Percentiles rank a stretch among this genome's conserved stretches.
phyloP scores from a whole-genome alignment of 2,888 invertebrate genomes.

The Nebria salina region DNA sequence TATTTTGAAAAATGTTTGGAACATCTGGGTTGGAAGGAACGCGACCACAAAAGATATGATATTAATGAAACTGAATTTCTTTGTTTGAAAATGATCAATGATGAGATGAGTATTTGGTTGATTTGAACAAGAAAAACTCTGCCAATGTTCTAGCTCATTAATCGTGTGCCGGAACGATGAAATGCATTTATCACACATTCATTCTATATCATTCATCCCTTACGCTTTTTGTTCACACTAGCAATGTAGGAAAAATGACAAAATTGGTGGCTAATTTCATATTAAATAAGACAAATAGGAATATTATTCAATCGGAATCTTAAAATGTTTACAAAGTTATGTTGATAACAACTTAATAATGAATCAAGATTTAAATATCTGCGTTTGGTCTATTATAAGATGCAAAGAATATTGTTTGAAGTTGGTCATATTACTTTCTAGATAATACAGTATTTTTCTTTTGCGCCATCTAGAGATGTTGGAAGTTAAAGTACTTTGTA shows the following conservation, averaged over 20 bases:
- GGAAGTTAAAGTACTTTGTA: background rate
- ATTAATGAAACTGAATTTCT: constrained; percentile 39
- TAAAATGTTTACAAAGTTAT: too few relatives aligned
- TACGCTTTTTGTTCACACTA: background rate
- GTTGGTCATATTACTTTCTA: too few relatives aligned
- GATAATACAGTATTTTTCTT: background rate
- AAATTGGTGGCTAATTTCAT: too few relatives aligned
- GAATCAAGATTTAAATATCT: too few relatives aligned
- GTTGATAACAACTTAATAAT: too few relatives aligned
- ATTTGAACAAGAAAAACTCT: constrained; percentile 36
- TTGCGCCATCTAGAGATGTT: background rate
- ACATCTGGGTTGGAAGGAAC: constrained; percentile 12
- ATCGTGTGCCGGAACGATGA: constrained; percentile 32
- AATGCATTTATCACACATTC: constrained; percentile 43
- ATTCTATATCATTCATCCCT: constrained; percentile 2
- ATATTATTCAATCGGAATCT: too few relatives aligned
- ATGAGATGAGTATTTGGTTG: constrained; percentile 44
- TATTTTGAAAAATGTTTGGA: constrained; percentile 18
- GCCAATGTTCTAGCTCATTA: constrained; percentile 45
- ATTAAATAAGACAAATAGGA: too few relatives aligned
- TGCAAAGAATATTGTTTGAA: too few relatives aligned
- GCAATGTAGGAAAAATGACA: too few relatives aligned
- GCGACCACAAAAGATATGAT: constrained; percentile 25
- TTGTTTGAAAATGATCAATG: constrained; percentile 45
- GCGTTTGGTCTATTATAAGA: too few relatives aligned